Percentiles rank a stretch among this genome's conserved stretches.
phyloP scores from a whole-genome alignment of 2,888 invertebrate species.

The Aspidapion aeneum region DNA sequence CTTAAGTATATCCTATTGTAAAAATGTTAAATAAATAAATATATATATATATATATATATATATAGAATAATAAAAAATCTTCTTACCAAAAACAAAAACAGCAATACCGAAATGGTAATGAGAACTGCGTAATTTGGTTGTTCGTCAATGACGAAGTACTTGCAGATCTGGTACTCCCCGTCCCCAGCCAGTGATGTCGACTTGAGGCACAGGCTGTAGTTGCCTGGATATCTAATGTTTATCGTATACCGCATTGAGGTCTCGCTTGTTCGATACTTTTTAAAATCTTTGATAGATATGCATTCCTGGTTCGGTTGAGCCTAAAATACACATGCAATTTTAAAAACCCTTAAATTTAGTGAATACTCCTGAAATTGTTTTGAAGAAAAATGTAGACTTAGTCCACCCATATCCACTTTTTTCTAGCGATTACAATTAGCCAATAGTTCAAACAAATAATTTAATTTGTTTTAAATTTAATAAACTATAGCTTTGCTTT shows the following conservation, averaged over 20 bases:
- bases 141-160: conserved; percentile 61
- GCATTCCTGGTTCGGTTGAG: conserved; percentile 59
- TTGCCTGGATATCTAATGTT: conserved; percentile 69
- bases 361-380: neutral
- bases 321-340: too few species aligned
- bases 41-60: too few species aligned
- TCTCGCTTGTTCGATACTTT: conserved; percentile 23
- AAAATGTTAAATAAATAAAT: too few species aligned
- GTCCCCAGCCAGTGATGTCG: conserved; percentile 73
- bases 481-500: too few species aligned
- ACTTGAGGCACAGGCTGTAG: conserved; percentile 74
- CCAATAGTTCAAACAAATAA: too few species aligned
- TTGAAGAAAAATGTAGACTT: too few species aligned
- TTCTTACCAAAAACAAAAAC: conserved; percentile 28
- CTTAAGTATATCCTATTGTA: too few species aligned
- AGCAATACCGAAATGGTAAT: conserved; percentile 24
- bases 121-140: conserved; percentile 25
- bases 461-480: too few species aligned
- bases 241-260: conserved; percentile 37
- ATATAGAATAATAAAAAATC: too few species aligned
- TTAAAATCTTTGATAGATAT: conserved; percentile 49
- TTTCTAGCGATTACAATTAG: too few species aligned
- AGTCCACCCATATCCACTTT: too few species aligned
- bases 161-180: conserved; percentile 58
- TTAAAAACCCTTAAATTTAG: conserved; percentile 12